phyloP scores from a whole-genome alignment of 2,888 invertebrate genomes.

The Saturnia pavonia region DNA sequence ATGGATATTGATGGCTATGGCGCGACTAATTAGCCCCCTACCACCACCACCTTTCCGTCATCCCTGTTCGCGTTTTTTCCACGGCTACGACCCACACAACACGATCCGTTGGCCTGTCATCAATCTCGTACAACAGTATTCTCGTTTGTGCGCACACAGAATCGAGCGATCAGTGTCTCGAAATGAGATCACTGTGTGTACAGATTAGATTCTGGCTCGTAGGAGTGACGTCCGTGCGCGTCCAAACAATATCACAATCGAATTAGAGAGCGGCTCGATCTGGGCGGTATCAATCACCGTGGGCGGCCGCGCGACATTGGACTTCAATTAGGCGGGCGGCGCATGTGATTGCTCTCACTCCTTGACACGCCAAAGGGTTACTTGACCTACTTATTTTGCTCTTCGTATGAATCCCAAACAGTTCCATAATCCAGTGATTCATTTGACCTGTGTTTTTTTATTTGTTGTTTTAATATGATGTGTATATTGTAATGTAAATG shows the following conservation, averaged over 20 bases:
- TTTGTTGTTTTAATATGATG: background rate
- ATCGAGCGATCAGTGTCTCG: constrained; percentile 47
- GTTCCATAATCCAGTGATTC: constrained; percentile 44
- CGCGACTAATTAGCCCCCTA: constrained; percentile 74
- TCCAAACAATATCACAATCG: constrained; percentile 75
- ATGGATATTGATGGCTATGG: constrained; percentile 79
- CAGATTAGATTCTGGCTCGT: constrained; percentile 50
- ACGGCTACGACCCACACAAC: constrained; percentile 49
- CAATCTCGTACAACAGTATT: constrained; percentile 52
- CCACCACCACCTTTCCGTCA: constrained; percentile 55
- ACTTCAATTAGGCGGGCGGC: constrained; percentile 80
- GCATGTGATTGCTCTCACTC: constrained; percentile 76
- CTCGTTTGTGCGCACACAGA: constrained; percentile 47
- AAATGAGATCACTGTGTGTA: constrained; percentile 59
- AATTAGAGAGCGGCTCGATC: constrained; percentile 69
- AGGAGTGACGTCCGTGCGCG: constrained; percentile 60
- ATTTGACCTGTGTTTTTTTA: background rate
- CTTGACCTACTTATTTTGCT: constrained; percentile 77
- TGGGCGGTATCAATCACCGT: constrained; percentile 78
- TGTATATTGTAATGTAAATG: no score
- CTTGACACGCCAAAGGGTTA: constrained; percentile 73
- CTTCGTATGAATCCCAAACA: constrained; percentile 58
- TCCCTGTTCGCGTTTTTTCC: constrained; percentile 50
- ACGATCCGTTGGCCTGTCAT: constrained; percentile 48
- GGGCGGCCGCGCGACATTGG: constrained; percentile 79